Conservation (phyloP, 2,888 invertebrate species). For the Allolobophora icterica region DNA sequence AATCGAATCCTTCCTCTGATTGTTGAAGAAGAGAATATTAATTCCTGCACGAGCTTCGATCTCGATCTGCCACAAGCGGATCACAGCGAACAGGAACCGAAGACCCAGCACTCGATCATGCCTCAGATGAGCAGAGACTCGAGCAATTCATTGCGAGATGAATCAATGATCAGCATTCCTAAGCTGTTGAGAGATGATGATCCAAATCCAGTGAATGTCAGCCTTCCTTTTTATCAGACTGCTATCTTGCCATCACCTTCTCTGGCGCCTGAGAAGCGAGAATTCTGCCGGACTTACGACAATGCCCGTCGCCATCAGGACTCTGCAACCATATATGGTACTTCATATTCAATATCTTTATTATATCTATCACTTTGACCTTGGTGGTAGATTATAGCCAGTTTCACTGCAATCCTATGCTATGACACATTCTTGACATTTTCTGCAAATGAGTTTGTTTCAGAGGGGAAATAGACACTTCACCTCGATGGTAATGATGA, state of each 20-base stretch:
- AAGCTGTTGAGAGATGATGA: not conserved
- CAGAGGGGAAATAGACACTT: too few species aligned
- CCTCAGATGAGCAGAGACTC: not conserved
- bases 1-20: conserved; percentile 14
- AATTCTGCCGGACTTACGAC: not conserved
- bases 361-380: not conserved
- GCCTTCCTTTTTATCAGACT: not conserved
- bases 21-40: not conserved
- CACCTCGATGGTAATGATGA: too few species aligned
- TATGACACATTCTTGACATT: too few species aligned
- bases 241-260: not conserved
- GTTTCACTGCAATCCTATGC: too few species aligned
- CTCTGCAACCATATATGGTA: not conserved
- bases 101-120: not conserved
- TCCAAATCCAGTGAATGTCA: not conserved
- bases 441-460: too few species aligned
- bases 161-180: not conserved
- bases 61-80: not conserved
- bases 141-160: not conserved
- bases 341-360: not conserved
- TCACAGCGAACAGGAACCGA: not conserved
- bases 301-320: not conserved
- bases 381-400: too few species aligned
- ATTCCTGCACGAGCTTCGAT: not conserved
- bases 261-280: not conserved